These are phyloP conservation scores for Cynopterus brachyotis DNA, from an alignment of 2,113 vertebrate genomes.

Conservation along the genomic window DNA sequence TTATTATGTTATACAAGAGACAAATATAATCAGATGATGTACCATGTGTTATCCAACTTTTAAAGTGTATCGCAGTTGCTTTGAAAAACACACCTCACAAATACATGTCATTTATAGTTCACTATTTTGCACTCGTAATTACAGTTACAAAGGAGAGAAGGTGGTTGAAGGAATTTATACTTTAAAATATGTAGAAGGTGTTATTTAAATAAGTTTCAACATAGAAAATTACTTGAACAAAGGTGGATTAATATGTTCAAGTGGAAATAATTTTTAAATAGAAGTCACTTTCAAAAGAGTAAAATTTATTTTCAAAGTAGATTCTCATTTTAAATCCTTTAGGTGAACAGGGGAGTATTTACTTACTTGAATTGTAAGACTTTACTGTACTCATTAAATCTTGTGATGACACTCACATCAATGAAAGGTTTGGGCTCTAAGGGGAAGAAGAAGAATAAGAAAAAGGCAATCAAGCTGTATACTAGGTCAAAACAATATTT, in stretches of 20 bases:
- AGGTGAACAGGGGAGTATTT: background rate
- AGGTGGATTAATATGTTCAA: background rate
- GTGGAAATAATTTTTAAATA: background rate
- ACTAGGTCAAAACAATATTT: background rate
- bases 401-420: constrained; percentile 95
- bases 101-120: background rate
- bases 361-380: constrained; percentile 98
- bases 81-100: background rate
- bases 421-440: constrained; percentile 97
- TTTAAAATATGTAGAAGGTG: constrained; percentile 5
- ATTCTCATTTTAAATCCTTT: constrained; percentile 7
- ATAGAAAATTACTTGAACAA: background rate
- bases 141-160: constrained; percentile 15
- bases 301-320: constrained; percentile 1
- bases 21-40: background rate
- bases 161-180: background rate
- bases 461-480: background rate
- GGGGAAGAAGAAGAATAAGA: constrained; percentile 53
- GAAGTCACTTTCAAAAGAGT: background rate
- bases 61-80: background rate
- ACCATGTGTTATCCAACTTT: background rate
- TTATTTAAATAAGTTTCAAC: constrained; percentile 15
- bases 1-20: background rate
- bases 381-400: constrained; percentile 96
- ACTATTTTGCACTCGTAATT: background rate